Conservation (phyloP, 1,140 invertebrate genomes). For the Panulirus ornatus region DNA sequence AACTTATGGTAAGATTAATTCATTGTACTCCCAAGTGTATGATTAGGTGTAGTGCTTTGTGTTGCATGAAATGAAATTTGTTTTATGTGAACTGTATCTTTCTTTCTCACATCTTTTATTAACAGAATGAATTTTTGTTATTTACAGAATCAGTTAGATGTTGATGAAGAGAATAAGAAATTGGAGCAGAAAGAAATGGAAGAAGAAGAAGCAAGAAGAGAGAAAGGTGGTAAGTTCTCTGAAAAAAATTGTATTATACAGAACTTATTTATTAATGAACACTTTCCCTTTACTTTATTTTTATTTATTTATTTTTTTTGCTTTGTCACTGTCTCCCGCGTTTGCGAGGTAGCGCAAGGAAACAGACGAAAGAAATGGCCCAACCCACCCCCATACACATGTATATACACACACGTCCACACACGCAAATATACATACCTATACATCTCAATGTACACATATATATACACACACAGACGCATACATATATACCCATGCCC, state of each 20-base stretch:
- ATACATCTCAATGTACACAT: too few species aligned
- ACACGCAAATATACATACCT: too few species aligned
- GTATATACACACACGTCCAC: too few species aligned
- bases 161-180: background rate
- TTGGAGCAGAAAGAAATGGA: background rate
- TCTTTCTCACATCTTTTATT: background rate
- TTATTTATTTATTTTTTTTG: conserved; percentile 9
- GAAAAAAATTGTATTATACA: background rate
- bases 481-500: too few species aligned
- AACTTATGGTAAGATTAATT: background rate
- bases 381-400: background rate
- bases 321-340: too few species aligned
- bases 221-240: conserved; percentile 7
- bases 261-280: background rate
- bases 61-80: background rate
- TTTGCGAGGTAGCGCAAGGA: too few species aligned
- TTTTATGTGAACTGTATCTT: background rate
- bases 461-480: too few species aligned
- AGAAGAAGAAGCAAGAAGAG: background rate
- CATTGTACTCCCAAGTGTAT: background rate
- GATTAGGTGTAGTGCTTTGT: background rate
- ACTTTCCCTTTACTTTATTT: background rate
- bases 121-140: background rate
- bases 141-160: conserved; percentile 5
- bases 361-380: too few species aligned